Conservation (phyloP, 2,113 vertebrate species). For the Syngnathus typhle region DNA sequence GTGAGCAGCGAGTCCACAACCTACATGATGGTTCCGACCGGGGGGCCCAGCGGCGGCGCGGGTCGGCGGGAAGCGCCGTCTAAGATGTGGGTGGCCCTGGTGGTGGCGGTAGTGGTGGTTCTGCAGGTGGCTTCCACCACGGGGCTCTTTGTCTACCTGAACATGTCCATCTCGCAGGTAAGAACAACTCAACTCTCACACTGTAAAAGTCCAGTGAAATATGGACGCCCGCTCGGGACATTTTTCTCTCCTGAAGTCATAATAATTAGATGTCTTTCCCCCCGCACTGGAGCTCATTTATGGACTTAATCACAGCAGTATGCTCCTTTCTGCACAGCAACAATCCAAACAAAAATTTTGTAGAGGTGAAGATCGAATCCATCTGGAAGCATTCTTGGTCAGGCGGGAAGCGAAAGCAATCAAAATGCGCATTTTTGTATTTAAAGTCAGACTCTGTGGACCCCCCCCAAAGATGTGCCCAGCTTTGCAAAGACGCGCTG, state of each 20-base stretch:
- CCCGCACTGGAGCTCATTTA: neutral
- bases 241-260: conserved; percentile 15
- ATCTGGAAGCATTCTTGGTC: neutral
- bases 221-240: neutral
- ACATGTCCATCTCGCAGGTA: conserved; percentile 77
- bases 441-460: neutral
- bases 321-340: neutral
- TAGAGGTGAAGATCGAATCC: neutral
- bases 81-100: conserved; percentile 75
- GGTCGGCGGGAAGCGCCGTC: conserved; percentile 63
- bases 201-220: conserved; percentile 10
- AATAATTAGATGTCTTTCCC: neutral
- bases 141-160: conserved; percentile 76
- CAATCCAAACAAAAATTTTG: neutral
- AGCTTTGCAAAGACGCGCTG: neutral
- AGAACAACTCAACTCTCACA: conserved; percentile 7
- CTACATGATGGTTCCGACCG: conserved; percentile 77
- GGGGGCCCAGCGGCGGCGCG: conserved; percentile 32
- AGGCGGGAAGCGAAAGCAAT: neutral
- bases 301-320: neutral
- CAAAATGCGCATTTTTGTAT: neutral
- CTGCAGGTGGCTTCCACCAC: conserved; percentile 76
- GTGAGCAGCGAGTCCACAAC: conserved; percentile 77
- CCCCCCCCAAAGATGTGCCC: neutral
- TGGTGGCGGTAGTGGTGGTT: conserved; percentile 74